These are phyloP conservation scores for Sula dactylatra DNA, from an alignment of 2,113 vertebrate genomes.

Conservation along the genomic window DNA sequence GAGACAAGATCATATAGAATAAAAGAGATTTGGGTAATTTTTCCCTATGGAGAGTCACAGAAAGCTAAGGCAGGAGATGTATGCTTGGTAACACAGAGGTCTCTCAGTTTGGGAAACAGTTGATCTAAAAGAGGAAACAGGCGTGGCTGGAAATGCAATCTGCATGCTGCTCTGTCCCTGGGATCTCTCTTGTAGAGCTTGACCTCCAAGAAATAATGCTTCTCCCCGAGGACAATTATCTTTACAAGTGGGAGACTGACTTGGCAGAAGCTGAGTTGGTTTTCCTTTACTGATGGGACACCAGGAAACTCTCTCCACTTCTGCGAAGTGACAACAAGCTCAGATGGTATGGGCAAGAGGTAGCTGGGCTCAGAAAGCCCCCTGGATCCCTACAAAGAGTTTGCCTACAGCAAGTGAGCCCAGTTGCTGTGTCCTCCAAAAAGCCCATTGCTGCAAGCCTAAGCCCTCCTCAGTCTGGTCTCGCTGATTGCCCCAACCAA, in stretches of 20 bases:
- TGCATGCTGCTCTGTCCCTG: no score
- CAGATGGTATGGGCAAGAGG: background rate
- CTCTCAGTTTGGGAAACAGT: background rate
- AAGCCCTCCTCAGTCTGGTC: background rate
- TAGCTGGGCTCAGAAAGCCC: background rate
- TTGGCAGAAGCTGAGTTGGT: background rate
- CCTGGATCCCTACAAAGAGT: no score
- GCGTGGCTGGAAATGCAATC: background rate
- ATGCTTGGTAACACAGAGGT: rapidly evolving
- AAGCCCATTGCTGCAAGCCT: background rate
- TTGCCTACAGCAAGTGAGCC: background rate
- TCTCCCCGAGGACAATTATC: background rate
- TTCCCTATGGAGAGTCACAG: background rate
- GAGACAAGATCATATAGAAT: background rate
- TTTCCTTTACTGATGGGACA: background rate
- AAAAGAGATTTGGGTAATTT: background rate
- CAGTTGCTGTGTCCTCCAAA: background rate
- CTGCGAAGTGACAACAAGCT: background rate
- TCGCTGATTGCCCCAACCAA: background rate
- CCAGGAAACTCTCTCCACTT: background rate
- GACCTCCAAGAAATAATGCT: background rate
- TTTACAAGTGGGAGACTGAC: background rate
- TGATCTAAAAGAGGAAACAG: background rate
- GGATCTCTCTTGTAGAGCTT: rapidly evolving
- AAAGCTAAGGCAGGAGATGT: background rate